phyloP scores from a whole-genome alignment of 2,888 invertebrate species.

The Neoaliturus tenellus region DNA sequence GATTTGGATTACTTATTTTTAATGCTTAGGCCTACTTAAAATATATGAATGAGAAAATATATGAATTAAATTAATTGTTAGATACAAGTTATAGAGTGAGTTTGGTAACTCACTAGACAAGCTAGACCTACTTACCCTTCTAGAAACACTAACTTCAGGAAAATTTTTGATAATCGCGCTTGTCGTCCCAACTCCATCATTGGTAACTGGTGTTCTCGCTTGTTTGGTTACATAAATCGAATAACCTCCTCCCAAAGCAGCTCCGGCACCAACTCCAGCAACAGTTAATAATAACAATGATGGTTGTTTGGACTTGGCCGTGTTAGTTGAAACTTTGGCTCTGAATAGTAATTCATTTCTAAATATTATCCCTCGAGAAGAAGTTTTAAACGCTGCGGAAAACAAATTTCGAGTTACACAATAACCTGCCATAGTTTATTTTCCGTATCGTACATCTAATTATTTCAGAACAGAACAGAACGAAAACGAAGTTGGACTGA shows the following conservation, averaged over 20 bases:
- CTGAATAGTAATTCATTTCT: background rate
- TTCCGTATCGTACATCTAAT: too few species aligned
- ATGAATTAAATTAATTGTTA: too few species aligned
- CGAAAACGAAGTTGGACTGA: too few species aligned
- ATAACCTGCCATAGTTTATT: slow-evolving; percentile 36
- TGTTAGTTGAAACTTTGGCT: slow-evolving; percentile 7
- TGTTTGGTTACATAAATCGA: slow-evolving; percentile 66
- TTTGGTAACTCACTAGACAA: too few species aligned
- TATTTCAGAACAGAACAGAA: too few species aligned
- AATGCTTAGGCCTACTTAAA: too few species aligned
- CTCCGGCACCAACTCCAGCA: slow-evolving; percentile 71
- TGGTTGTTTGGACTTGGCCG: slow-evolving; percentile 16
- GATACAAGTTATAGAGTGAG: too few species aligned
- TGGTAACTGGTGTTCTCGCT: slow-evolving; percentile 45
- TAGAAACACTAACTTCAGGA: slow-evolving; percentile 71
- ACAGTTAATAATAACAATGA: slow-evolving; percentile 46
- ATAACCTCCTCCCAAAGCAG: slow-evolving; percentile 73
- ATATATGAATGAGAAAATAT: too few species aligned
- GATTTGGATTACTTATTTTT: too few species aligned
- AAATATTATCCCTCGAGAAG: background rate
- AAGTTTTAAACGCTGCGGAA: background rate
- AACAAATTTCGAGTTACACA: slow-evolving; percentile 8
- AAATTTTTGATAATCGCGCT: slow-evolving; percentile 25
- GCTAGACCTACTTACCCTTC: slow-evolving; percentile 73
- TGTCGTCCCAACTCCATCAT: background rate